Percentiles rank a stretch among this genome's conserved stretches.
Conservation (phyloP, 2,113 vertebrate genomes). For the Calypte anna region DNA sequence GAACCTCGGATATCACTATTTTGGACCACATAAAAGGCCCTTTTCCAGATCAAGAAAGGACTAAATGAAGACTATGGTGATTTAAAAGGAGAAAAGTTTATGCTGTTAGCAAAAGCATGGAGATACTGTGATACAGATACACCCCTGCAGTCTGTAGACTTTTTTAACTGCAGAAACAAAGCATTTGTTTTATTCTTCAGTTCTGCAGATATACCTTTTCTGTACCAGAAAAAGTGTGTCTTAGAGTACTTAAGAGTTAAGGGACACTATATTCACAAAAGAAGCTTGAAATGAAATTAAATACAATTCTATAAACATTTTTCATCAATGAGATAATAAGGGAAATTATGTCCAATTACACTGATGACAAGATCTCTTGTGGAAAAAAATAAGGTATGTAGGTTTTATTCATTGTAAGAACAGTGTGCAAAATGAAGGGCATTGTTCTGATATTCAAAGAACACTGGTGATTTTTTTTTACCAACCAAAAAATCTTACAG, state of each 20-base stretch:
- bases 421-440: not conserved
- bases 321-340: not conserved
- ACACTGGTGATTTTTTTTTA: not conserved
- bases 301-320: not conserved
- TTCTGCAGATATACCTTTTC: not conserved
- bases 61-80: not conserved
- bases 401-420: not conserved
- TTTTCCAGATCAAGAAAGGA: not conserved
- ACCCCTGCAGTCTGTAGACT: not conserved
- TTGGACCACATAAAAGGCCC: not conserved
- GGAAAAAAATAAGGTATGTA: not conserved
- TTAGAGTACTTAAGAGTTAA: not conserved
- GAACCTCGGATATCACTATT: not conserved
- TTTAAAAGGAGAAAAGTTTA: not conserved
- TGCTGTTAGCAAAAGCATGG: not conserved
- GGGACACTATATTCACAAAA: not conserved
- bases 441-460: not conserved
- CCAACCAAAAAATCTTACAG: not conserved
- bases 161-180: not conserved
- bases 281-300: not conserved
- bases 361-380: not conserved
- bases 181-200: not conserved
- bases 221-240: not conserved
- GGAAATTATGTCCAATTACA: not conserved
- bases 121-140: not conserved